These are phyloP conservation scores for Tryphoninae sp. DNA, from an alignment of 2,888 invertebrate species.

Conservation along the genomic window DNA sequence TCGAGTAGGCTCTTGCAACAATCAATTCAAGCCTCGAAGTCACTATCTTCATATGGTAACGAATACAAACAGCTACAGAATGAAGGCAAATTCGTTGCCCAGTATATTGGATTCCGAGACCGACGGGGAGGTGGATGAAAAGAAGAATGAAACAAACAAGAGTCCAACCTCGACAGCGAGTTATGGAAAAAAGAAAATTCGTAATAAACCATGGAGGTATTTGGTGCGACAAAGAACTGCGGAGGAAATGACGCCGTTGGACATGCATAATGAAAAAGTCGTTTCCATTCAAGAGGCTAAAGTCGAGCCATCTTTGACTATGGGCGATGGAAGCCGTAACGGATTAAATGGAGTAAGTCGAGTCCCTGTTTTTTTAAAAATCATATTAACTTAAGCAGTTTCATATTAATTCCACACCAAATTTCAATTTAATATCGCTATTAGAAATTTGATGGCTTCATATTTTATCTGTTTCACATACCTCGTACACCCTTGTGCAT, in stretches of 20 bases:
- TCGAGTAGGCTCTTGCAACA: conserved; percentile 77
- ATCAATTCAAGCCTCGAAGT: conserved; percentile 73
- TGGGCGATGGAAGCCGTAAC: conserved; percentile 66
- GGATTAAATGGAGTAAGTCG: conserved; percentile 70
- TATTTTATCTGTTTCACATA: no score
- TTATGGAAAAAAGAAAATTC: conserved; percentile 75
- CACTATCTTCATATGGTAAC: conserved; percentile 80
- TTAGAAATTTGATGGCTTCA: no score
- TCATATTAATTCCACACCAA: no score
- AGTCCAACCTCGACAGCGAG: conserved; percentile 86
- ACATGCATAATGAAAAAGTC: conserved; percentile 67
- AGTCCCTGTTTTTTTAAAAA: conserved; percentile 8
- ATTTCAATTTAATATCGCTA: background rate
- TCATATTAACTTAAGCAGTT: background rate
- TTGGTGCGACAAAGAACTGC: conserved; percentile 78
- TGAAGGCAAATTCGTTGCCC: conserved; percentile 90
- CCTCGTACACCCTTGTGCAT: no score
- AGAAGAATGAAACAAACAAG: conserved; percentile 83
- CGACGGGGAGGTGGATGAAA: conserved; percentile 84
- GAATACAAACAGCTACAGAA: conserved; percentile 75
- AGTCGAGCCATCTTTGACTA: conserved; percentile 11
- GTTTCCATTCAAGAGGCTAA: conserved; percentile 54
- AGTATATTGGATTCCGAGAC: conserved; percentile 91
- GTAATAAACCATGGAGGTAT: conserved; percentile 78
- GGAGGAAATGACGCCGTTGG: conserved; percentile 78